These are phyloP conservation scores for Octodonta nipae DNA, from an alignment of 2,888 invertebrate genomes.

Conservation along the genomic window DNA sequence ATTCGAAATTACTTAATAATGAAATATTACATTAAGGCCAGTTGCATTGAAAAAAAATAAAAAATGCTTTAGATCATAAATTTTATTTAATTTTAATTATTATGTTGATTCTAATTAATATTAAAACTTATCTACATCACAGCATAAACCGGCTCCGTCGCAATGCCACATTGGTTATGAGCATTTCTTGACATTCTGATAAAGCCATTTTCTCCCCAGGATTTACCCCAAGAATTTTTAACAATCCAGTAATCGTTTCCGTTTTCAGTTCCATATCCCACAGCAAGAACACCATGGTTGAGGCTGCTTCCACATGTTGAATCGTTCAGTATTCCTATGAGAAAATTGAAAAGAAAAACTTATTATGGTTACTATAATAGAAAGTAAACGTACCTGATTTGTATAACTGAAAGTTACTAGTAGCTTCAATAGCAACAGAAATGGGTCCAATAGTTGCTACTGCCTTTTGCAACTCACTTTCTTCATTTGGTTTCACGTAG, in stretches of 20 bases:
- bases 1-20: no score
- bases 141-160: not conserved
- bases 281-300: constrained; percentile 75
- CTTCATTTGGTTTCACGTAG: no score
- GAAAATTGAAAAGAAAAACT: not conserved
- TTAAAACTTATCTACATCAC: no score
- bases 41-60: no score
- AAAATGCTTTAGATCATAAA: no score
- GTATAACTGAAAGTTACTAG: constrained; percentile 11
- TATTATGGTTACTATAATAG: not conserved
- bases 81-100: no score
- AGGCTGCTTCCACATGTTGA: constrained; percentile 55
- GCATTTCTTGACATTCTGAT: constrained; percentile 75
- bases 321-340: constrained; percentile 38
- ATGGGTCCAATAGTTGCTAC: no score
- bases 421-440: no score
- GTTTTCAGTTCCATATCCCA: constrained; percentile 64
- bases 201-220: constrained; percentile 75
- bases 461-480: no score
- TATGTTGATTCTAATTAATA: no score
- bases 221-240: constrained; percentile 68
- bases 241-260: constrained; percentile 73
- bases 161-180: constrained; percentile 1
- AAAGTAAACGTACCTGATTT: constrained; percentile 7
- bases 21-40: no score